Base-by-base conservation (phyloP, 53 echinoderm and acorn worm species). In the Henricia sp. region DNA sequence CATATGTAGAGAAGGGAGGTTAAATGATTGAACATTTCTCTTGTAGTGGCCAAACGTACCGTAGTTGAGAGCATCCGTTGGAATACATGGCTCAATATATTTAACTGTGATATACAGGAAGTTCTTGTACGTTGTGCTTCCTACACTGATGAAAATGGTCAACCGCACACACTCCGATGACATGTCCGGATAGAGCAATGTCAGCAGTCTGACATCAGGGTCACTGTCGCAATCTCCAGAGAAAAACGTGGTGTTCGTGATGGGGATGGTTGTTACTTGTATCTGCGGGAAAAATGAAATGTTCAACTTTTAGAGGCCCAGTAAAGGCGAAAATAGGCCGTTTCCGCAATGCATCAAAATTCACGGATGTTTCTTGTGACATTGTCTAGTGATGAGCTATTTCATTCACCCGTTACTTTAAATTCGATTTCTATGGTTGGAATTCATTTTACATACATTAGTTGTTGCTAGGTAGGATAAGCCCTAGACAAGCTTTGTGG, bases 41-140 rank as follows among this genome's bases (percentile, higher is more conserved):
- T n/a, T n/a, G n/a, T n/a, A n/a, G n/a, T n/a, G n/a, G n/a, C n/a
- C 14, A 67, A 6, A 20, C 67, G 3, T 38, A 67, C 67, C 23
- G 46, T 46, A 70, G 1, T 44, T 42, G 27, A 39, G 3, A 8
- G 46, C 70, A 42, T 43, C 29, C 2, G 70, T 0, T 8, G 24
- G 29, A 16, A 70, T 44, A 29, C 70, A 70, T 2, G 70, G 70
- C 28, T 70, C 70, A 27, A 44, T 46, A 29, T 70, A 70, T 43
- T 29, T 25, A 10, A 70, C 28, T 1, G 3, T 14, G 0, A 70
- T 26, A 2, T 12, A 14, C 46, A 44, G 41, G 1, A 9, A 2
- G 48, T 70, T 70, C 43, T 43, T 44, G 27, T 37, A 37, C 2
- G 43, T 70, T 40, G 32, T 39, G 46, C 28, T 70, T 2, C 43